A percentile compares a stretch with the other conserved stretches of the same genome.
Conservation (phyloP, 2,113 vertebrate species). For the Lucifuga dentata region DNA sequence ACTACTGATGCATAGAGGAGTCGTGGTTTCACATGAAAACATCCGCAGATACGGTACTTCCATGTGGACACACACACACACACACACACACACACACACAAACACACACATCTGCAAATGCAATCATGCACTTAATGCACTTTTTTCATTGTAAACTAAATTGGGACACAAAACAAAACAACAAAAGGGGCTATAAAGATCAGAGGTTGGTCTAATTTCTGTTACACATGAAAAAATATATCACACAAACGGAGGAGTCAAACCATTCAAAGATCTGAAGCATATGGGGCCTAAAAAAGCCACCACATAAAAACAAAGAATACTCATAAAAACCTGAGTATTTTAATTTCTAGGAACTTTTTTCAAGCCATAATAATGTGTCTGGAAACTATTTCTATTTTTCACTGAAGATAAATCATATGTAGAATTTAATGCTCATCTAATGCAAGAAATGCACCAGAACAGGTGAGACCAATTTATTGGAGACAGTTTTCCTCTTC, state of each 20-base stretch:
- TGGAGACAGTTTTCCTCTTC: no score
- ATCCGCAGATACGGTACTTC: no score
- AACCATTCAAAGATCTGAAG: background rate
- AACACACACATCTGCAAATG: slow-evolving; percentile 7
- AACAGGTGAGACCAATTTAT: no score
- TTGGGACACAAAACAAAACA: background rate
- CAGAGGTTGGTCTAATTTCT: no score
- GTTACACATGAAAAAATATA: background rate
- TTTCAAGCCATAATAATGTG: slow-evolving; percentile 1
- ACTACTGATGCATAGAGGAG: no score
- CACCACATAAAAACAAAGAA: background rate
- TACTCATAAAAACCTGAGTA: background rate
- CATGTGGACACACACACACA: slow-evolving; percentile 18
- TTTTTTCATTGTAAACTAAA: no score
- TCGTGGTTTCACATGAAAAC: background rate
- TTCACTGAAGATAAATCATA: no score
- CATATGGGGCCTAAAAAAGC: background rate
- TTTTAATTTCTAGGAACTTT: no score
- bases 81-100: background rate
- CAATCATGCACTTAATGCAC: background rate
- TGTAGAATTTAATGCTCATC: no score
- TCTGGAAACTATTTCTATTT: background rate
- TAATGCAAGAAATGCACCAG: no score
- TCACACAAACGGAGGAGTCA: no score
- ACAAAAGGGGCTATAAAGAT: background rate